These are phyloP conservation scores for Pteropus alecto DNA, from an alignment of 2,113 vertebrate species.

Conservation along the genomic window DNA sequence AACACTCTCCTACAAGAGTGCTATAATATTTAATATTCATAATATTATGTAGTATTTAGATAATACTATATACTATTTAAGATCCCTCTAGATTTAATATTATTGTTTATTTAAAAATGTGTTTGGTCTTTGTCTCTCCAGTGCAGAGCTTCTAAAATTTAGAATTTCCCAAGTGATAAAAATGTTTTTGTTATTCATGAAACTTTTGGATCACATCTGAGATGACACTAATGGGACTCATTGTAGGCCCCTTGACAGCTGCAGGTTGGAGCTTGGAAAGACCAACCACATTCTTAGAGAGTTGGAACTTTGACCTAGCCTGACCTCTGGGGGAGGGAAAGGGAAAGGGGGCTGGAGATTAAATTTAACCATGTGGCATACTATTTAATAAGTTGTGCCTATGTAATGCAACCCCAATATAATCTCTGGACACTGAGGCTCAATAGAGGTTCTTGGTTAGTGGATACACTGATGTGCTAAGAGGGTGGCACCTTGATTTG, in stretches of 20 bases:
- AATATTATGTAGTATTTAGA: too few species aligned
- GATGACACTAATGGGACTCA: neutral
- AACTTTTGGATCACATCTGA: neutral
- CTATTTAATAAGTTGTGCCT: neutral
- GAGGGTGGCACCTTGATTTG: neutral
- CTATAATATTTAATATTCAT: neutral
- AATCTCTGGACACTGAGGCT: neutral
- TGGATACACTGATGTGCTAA: too few species aligned
- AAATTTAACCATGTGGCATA: neutral
- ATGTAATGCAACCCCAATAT: neutral
- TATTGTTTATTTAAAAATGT: neutral
- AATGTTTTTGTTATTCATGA: neutral
- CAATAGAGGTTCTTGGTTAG: neutral
- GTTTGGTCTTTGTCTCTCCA: neutral
- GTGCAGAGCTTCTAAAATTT: neutral
- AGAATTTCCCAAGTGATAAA: neutral
- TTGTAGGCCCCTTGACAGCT: rapidly evolving
- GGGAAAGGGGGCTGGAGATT: neutral
- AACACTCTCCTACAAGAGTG: neutral
- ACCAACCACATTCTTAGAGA: neutral
- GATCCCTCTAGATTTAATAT: neutral
- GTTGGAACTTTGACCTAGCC: neutral
- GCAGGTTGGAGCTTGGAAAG: neutral
- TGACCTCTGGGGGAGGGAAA: neutral
- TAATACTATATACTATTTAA: neutral